Conservation (phyloP, 2,888 invertebrate species). For the Entomobrya proxima region DNA sequence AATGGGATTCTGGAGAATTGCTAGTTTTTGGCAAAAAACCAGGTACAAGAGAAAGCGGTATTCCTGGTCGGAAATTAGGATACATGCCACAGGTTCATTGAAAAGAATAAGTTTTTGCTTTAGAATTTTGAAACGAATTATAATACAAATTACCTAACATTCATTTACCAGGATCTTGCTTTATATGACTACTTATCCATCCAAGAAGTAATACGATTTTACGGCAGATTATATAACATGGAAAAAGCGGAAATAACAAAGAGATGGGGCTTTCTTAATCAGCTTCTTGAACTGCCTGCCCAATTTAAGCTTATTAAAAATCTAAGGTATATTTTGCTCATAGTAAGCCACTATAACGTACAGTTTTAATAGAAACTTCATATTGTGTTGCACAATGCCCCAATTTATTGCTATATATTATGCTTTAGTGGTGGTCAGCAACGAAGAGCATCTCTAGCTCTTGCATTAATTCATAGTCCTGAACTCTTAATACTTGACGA, state of each 20-base stretch:
- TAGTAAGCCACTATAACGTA: too few relatives aligned
- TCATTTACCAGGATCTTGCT: conserved; percentile 64
- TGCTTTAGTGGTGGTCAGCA: background rate
- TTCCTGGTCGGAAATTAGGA: conserved; percentile 78
- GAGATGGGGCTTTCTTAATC: conserved; percentile 17
- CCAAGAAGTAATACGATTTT: conserved; percentile 56
- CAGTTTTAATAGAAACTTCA: too few relatives aligned
- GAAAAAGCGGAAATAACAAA: conserved; percentile 27
- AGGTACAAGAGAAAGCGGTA: conserved; percentile 76
- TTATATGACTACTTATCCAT: conserved; percentile 61
- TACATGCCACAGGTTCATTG: conserved; percentile 78
- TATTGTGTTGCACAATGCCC: background rate
- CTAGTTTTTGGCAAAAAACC: conserved; percentile 76
- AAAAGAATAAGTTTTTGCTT: too few relatives aligned
- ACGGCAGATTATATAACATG: conserved; percentile 65
- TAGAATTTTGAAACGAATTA: too few relatives aligned
- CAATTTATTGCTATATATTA: too few relatives aligned
- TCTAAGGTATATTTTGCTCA: conserved; percentile 34
- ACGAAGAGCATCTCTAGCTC: conserved; percentile 1
- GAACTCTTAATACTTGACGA: conserved; percentile 26
- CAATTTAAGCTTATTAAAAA: conserved; percentile 27
- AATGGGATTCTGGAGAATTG: conserved; percentile 77
- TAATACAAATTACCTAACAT: too few relatives aligned
- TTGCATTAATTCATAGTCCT: conserved; percentile 30
- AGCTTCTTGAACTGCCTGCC: conserved; percentile 43